Conservation (phyloP, 2,888 invertebrate species). For the Empis stercorea region DNA sequence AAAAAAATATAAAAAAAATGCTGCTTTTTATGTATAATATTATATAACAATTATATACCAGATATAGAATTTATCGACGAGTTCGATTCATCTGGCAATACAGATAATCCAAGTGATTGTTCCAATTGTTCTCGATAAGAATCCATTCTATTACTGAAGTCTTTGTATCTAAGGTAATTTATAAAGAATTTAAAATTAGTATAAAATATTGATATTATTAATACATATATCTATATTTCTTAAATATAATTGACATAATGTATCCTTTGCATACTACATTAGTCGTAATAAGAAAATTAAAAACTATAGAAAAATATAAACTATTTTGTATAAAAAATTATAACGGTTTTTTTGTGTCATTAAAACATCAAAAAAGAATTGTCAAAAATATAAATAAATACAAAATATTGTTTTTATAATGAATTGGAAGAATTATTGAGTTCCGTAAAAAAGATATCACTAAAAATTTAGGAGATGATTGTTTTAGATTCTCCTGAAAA, state of each 20-base stretch:
- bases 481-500: no score
- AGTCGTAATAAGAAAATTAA: no score
- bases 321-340: no score
- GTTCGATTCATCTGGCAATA: conserved; percentile 25
- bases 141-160: conserved; percentile 92
- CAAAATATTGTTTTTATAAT: no score
- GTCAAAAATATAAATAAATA: no score
- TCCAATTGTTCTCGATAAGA: conserved; percentile 60
- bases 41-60: conserved; percentile 16
- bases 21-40: background rate
- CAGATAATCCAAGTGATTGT: conserved; percentile 54
- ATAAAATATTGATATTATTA: no score
- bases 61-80: conserved; percentile 31
- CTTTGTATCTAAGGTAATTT: conserved; percentile 50
- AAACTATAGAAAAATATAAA: no score
- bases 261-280: background rate
- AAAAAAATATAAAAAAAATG: background rate
- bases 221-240: background rate
- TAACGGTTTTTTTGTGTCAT: no score
- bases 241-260: background rate
- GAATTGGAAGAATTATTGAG: no score
- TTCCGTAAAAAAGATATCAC: no score
- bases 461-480: no score
- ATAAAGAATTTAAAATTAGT: background rate
- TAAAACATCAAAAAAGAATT: no score